phyloP scores from a whole-genome alignment of 2,113 vertebrate genomes.

The Ophthalmolycus amberensis region DNA sequence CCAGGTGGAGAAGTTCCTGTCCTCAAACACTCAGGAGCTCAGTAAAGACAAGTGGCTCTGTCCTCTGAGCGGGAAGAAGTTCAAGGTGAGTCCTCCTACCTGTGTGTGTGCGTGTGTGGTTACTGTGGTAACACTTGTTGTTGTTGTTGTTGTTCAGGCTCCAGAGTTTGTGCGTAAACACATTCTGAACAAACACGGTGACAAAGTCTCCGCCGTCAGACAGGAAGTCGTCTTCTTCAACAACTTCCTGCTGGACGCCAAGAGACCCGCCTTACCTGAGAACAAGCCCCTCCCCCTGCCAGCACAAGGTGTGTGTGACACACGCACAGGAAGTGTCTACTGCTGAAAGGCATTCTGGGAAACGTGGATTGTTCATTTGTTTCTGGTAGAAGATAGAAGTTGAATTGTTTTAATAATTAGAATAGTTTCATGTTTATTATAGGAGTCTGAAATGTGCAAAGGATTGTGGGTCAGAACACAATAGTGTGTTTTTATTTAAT shows the following conservation, averaged over 20 bases:
- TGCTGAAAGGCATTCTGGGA: too few relatives aligned
- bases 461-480: too few relatives aligned
- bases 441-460: too few relatives aligned
- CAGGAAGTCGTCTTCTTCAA: constrained; percentile 94
- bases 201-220: constrained; percentile 91
- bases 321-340: too few relatives aligned
- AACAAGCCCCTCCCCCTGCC: constrained; percentile 89
- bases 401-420: too few relatives aligned
- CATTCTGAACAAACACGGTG: constrained; percentile 92
- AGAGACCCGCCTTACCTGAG: constrained; percentile 89
- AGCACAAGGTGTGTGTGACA: constrained; percentile 73
- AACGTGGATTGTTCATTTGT: too few relatives aligned
- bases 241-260: constrained; percentile 91
- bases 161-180: constrained; percentile 96
- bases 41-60: constrained; percentile 96
- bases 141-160: constrained; percentile 77
- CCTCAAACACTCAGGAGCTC: constrained; percentile 91
- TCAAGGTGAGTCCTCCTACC: constrained; percentile 81
- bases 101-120: background rate
- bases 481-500: too few relatives aligned
- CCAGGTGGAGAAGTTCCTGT: constrained; percentile 92
- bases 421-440: too few relatives aligned
- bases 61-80: constrained; percentile 94
- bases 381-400: too few relatives aligned
- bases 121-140: background rate